Evolutionary conservation across 30 jellyfish, hydroid and myxozoan genomes (phyloP).

Genomic region (Aurelia aurita complex sp. Pacific): DNA sequence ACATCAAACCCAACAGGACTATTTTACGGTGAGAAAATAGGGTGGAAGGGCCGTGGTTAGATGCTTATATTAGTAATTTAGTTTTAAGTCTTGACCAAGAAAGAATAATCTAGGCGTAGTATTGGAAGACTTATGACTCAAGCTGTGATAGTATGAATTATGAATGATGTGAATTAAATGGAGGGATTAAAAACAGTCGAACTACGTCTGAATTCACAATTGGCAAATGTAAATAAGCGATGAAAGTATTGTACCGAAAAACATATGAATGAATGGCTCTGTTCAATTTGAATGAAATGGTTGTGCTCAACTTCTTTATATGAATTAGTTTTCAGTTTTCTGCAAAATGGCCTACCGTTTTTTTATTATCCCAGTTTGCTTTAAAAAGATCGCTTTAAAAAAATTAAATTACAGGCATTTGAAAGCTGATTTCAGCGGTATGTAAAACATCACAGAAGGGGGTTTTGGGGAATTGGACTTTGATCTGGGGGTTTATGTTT

Average conservation of each 20-base stretch:
- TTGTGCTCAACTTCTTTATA: neutral
- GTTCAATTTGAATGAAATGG: neutral
- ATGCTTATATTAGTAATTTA: neutral
- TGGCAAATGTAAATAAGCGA: neutral
- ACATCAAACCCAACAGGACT: too few species aligned
- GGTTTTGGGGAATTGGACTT: too few species aligned
- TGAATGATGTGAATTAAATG: conserved; percentile 24
- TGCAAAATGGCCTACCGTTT: too few species aligned
- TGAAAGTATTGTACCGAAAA: neutral
- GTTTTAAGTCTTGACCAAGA: neutral
- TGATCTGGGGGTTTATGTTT: too few species aligned
- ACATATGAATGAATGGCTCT: neutral
- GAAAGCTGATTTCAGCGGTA: too few species aligned
- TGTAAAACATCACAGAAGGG: too few species aligned
- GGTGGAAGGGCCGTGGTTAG: neutral
- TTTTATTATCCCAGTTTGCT: too few species aligned
- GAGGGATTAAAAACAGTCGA: conserved; percentile 2
- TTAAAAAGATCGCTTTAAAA: neutral
- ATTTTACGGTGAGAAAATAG: neutral
- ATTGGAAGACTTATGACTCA: conserved; percentile 13
- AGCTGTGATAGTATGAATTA: conserved; percentile 8
- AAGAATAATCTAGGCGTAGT: neutral
- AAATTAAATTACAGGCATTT: neutral
- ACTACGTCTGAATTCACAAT: conserved; percentile 19
- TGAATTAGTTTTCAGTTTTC: neutral